A percentile compares a stretch with the other conserved stretches of the same genome.
Evolutionary conservation across 2,797 vertebrate genomes (phyloP).

Genomic region (Anguilla megastoma): DNA sequence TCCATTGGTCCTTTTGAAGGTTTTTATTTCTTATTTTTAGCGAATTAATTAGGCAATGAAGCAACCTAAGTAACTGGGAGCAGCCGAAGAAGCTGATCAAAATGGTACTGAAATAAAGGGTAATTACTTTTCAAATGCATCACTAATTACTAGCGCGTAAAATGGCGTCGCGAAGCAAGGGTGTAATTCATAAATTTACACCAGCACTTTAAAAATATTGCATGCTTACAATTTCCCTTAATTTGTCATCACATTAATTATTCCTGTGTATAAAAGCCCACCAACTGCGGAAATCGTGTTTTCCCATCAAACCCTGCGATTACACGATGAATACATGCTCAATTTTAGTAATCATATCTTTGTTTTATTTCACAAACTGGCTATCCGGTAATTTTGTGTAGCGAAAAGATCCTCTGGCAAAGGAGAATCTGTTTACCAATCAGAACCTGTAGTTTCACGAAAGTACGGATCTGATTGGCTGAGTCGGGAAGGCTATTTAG

Average conservation of each 20-base stretch:
- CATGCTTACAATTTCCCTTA: neutral
- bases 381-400: constrained; percentile 50
- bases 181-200: constrained; percentile 6
- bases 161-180: constrained; percentile 19
- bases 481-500: constrained; percentile 69
- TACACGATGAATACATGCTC: constrained; percentile 4
- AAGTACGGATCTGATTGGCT: constrained; percentile 74
- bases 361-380: constrained; percentile 24
- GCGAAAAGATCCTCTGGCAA: constrained; percentile 58
- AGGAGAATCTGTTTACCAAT: constrained; percentile 71
- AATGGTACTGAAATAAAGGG: neutral
- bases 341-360: constrained; percentile 20
- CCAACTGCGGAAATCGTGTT: neutral
- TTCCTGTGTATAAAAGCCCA: neutral
- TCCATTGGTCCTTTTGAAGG: neutral
- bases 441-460: constrained; percentile 72
- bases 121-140: constrained; percentile 5
- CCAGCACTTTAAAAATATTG: constrained; percentile 4
- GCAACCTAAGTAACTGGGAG: neutral
- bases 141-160: constrained; percentile 24
- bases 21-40: neutral
- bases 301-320: neutral
- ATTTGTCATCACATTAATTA: neutral
- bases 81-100: neutral
- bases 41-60: neutral